Evolutionary conservation across 1,140 invertebrate genomes (phyloP), one percentile per base, ranked within the genome.

Genomic region (Homarus americanus): DNA sequence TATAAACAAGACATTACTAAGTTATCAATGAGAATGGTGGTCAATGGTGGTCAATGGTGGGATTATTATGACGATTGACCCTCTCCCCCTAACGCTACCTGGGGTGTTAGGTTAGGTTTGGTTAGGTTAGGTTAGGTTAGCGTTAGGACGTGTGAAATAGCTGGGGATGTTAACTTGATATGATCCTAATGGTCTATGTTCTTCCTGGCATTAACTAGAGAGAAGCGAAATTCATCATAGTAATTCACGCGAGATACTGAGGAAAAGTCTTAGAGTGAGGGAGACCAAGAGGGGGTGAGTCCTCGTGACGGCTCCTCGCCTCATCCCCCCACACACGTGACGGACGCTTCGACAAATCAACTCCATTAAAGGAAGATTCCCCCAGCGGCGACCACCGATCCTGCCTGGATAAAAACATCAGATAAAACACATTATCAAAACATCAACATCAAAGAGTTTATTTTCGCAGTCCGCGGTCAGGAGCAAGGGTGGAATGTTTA

Each of bases 391-490:
- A 44, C 40, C 40, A 44, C 40, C 15, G 76, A 79, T 79, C 38
- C 75, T 9, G 24, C 38, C 40, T 5, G 40, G n/a, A 49, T 49
- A 40, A 76, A 79, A 79, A 79, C 40, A 41, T n/a, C 0, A 9
- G 76, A 79, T 79, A 79, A 79, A 44, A 79, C 76, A 79, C 76
- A 32, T 49, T 79, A 41, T 79, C 76, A 79, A 44, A 79, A 79
- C 76, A 79, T 49, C 40, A 44, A 36, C 76, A 79, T 79, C 76
- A 79, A 79, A 79, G 76, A 40, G 40, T 79, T 79, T 79, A n/a
- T 79, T 41, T 78, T 20, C 3, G 40, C 40, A 36, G 76, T 44
- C 76, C 44, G 76, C 24, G 44, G 76, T 49, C 76, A 17, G 40
- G 76, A 69, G 63, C 63, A n/a, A 69, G 63, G 63, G 63, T n/a